A percentile compares a stretch with the other conserved stretches of the same genome.
These are phyloP conservation scores for Psix sp. DNA, from an alignment of 1,140 invertebrate species.

Conservation along the genomic window DNA sequence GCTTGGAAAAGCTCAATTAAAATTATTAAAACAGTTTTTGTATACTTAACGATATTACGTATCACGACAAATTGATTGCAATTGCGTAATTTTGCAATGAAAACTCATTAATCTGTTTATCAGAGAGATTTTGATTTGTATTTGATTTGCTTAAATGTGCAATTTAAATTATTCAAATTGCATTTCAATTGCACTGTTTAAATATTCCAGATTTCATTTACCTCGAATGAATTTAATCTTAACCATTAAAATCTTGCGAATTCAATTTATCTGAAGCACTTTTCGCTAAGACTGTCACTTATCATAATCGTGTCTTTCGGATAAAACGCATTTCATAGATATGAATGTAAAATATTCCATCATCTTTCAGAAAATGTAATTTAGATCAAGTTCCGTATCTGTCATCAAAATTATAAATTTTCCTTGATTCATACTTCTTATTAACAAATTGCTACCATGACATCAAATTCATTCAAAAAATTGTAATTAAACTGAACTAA, in stretches of 20 bases:
- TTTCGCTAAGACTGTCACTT: conserved; percentile 51
- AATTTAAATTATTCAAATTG: conserved; percentile 42
- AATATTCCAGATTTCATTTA: conserved; percentile 39
- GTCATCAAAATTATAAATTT: not conserved
- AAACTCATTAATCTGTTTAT: not conserved
- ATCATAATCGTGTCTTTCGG: conserved; percentile 41
- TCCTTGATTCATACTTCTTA: too few species aligned
- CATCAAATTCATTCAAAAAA: not conserved
- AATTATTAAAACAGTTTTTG: not conserved
- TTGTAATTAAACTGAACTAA: not conserved
- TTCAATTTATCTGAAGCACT: conserved; percentile 43
- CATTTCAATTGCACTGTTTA: conserved; percentile 35
- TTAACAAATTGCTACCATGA: too few species aligned
- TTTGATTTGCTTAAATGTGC: conserved; percentile 18
- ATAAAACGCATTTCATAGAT: conserved; percentile 27
- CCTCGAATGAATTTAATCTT: conserved; percentile 37
- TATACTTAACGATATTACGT: not conserved
- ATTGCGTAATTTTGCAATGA: conserved; percentile 1
- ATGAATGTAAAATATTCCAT: conserved; percentile 38
- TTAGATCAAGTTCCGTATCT: conserved; percentile 23
- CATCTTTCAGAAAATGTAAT: conserved; percentile 26
- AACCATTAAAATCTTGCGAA: conserved; percentile 48
- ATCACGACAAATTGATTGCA: not conserved
- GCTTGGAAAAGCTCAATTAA: conserved; percentile 1
- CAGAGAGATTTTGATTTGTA: conserved; percentile 15